These are phyloP conservation scores for Spinus olivaceus DNA, from an alignment of 2,797 vertebrate species.

Conservation along the genomic window DNA sequence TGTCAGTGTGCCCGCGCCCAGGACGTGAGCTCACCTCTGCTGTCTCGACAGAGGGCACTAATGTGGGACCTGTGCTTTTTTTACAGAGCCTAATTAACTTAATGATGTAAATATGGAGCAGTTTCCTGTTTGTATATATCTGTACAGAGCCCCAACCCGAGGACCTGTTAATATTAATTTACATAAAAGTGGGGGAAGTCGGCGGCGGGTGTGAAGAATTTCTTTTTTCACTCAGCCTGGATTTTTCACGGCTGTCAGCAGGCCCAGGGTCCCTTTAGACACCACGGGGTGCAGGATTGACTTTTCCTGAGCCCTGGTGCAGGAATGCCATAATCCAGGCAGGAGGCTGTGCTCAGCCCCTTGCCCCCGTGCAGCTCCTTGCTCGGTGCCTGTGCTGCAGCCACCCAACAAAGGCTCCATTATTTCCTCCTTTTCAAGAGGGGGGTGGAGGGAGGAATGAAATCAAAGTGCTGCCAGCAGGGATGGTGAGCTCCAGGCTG, in stretches of 20 bases:
- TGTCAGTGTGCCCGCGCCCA: slow-evolving; percentile 58
- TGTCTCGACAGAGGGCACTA: slow-evolving; percentile 38
- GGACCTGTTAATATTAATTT: slow-evolving; percentile 71
- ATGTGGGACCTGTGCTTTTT: slow-evolving; percentile 44
- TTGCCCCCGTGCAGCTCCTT: not conserved
- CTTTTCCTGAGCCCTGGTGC: not conserved
- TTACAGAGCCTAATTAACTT: slow-evolving; percentile 73
- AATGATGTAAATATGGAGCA: slow-evolving; percentile 72
- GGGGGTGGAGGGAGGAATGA: slow-evolving; percentile 3
- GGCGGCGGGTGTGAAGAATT: not conserved
- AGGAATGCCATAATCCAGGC: slow-evolving; percentile 47
- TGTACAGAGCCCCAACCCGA: not conserved
- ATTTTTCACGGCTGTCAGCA: not conserved
- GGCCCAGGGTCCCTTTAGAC: not conserved
- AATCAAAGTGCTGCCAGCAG: not conserved
- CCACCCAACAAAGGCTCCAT: slow-evolving; percentile 45
- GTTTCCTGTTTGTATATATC: slow-evolving; percentile 58
- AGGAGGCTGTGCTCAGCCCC: not conserved
- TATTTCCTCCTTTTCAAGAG: slow-evolving; percentile 29
- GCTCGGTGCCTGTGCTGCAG: not conserved
- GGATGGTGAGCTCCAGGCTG: not conserved
- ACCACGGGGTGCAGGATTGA: not conserved
- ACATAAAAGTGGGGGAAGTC: slow-evolving; percentile 63
- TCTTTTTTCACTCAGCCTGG: not conserved
- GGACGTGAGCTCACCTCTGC: slow-evolving; percentile 44